These are phyloP conservation scores for Oncorhynchus kisutch DNA, from an alignment of 2,113 vertebrate species.

Conservation along the genomic window DNA sequence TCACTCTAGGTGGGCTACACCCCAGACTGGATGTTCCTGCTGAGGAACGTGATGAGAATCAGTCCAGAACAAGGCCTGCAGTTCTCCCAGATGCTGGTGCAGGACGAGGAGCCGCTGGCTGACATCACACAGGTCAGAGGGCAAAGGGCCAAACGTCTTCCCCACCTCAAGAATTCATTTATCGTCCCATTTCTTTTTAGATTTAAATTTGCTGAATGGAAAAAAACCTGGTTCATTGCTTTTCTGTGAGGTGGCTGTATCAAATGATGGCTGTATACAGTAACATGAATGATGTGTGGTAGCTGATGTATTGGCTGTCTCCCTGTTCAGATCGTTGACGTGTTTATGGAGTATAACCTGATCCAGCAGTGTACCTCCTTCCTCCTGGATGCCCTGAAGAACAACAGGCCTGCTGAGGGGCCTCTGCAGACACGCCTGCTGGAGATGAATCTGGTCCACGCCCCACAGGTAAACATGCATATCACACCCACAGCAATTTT, in stretches of 20 bases:
- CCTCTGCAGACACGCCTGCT: constrained; percentile 94
- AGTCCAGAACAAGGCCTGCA: constrained; percentile 98
- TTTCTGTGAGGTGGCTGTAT: neutral
- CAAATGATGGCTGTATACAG: neutral
- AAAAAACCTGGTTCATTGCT: too few relatives aligned
- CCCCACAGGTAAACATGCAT: constrained; percentile 82
- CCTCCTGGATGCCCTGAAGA: constrained; percentile 94
- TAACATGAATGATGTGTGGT: neutral
- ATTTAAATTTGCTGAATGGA: too few relatives aligned
- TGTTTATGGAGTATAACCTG: constrained; percentile 99
- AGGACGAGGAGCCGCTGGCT: constrained; percentile 97
- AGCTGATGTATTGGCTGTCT: neutral
- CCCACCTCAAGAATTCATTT: neutral
- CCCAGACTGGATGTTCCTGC: constrained; percentile 98
- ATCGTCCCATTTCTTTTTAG: too few relatives aligned
- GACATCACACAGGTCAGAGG: constrained; percentile 93
- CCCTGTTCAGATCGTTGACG: constrained; percentile 89
- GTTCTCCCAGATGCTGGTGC: constrained; percentile 98
- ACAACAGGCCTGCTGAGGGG: constrained; percentile 96
- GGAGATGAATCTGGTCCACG: constrained; percentile 99
- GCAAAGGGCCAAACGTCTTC: neutral
- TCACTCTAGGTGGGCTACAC: constrained; percentile 91
- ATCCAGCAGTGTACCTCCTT: constrained; percentile 99
- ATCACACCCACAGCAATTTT: neutral
- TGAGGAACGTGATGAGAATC: constrained; percentile 98